Evolutionary conservation across 2,888 invertebrate species (phyloP).

Genomic region (Calameuta idolon): DNA sequence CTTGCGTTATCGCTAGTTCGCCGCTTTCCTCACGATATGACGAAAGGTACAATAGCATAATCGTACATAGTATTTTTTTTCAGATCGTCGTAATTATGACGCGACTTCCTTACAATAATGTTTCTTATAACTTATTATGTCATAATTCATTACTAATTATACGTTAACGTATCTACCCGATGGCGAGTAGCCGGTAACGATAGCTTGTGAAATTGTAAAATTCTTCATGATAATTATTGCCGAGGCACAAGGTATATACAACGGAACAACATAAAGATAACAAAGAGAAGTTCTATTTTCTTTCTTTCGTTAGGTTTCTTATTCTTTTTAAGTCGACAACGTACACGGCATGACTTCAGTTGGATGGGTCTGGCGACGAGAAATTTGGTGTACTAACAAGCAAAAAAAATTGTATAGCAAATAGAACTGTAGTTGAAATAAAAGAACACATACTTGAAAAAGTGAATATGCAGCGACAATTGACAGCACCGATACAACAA

Average conservation of each 20-base stretch:
- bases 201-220: slow-evolving; percentile 41
- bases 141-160: slow-evolving; percentile 38
- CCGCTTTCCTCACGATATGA: slow-evolving; percentile 45
- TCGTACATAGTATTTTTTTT: slow-evolving; percentile 44
- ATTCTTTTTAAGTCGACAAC: slow-evolving; percentile 17
- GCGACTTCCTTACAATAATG: slow-evolving; percentile 33
- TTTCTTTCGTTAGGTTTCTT: neutral
- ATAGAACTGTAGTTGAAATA: slow-evolving; percentile 60
- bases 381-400: slow-evolving; percentile 52
- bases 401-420: slow-evolving; percentile 59
- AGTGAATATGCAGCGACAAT: slow-evolving; percentile 5
- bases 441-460: slow-evolving; percentile 55
- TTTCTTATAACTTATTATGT: slow-evolving; percentile 44
- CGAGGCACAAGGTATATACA: neutral
- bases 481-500: neutral
- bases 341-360: slow-evolving; percentile 18
- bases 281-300: neutral
- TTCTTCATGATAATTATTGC: slow-evolving; percentile 13
- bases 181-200: slow-evolving; percentile 19
- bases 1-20: slow-evolving; percentile 18
- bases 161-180: slow-evolving; percentile 31
- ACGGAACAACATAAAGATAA: slow-evolving; percentile 2
- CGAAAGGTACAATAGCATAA: slow-evolving; percentile 39
- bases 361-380: slow-evolving; percentile 40
- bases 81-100: slow-evolving; percentile 29